Evolutionary conservation across 2,113 vertebrate species (phyloP).

Genomic region (Gracilinanus agilis): DNA sequence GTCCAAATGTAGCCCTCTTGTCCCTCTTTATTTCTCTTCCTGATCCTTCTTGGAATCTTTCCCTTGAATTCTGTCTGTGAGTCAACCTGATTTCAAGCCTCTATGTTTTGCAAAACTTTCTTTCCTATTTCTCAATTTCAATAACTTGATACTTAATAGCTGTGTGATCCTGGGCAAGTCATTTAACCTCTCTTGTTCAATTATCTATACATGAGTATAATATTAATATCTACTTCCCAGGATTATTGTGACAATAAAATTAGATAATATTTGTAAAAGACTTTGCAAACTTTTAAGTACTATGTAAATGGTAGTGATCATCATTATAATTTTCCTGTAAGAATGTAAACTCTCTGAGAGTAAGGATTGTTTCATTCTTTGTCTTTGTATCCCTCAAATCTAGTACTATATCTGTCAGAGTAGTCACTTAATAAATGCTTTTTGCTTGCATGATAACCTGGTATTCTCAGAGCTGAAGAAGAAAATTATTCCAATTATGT

Average conservation of each 20-base stretch:
- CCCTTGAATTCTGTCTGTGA: too few species aligned
- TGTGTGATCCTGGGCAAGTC: neutral
- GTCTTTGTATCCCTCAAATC: neutral
- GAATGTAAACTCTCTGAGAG: neutral
- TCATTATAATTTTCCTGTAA: neutral
- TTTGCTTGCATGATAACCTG: neutral
- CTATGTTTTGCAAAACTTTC: too few species aligned
- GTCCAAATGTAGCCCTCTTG: neutral
- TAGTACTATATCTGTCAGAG: neutral
- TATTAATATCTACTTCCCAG: neutral
- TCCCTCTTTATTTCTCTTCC: too few species aligned
- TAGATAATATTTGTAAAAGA: neutral
- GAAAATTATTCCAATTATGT: neutral
- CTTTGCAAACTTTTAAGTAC: neutral
- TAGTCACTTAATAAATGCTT: neutral
- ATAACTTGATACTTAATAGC: neutral
- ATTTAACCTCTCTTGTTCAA: neutral
- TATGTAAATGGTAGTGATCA: neutral
- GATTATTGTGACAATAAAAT: neutral
- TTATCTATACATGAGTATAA: neutral
- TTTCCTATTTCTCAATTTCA: too few species aligned
- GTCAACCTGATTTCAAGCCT: too few species aligned
- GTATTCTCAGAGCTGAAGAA: neutral
- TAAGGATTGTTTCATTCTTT: neutral
- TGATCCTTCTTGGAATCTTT: too few species aligned